Evolutionary conservation across 2,888 invertebrate genomes (phyloP), one percentile per base, ranked within the genome.

Genomic region (Parapristionchus giblindavisi): DNA sequence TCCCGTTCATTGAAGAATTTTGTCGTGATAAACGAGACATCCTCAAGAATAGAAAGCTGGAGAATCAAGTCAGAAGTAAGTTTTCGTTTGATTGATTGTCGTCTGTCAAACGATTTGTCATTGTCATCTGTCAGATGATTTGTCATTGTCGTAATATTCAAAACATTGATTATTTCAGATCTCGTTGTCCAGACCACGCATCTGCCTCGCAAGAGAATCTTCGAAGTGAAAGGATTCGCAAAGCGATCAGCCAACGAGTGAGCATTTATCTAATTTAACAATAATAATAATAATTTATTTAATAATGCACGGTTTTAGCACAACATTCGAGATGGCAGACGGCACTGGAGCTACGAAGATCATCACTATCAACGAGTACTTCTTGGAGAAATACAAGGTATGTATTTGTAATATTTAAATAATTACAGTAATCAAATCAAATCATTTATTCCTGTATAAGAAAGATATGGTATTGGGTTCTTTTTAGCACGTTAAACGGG

Each of bases 181-280:
- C 38, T 77, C 1, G 61, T 71, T 24, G 77, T 71, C n/a, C 43
- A 38, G 27, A 77, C 75, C 17, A 58, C 48, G 1, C 72, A 77
- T 48, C 63, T 65, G 1, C 52, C 61, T 21, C 65, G 72, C 21
- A 65, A 71, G 6, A 48, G 65, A 11, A 61, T 38, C 24, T 48
- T 77, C 70, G n/a, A 40, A 17, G 65, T 77, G 34, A 56, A 51
- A 17, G 75, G 71, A 24, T 24, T 77, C 24, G 24, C 54, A 32
- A 60, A 63, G 21, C 27, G 58, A 8, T 51, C 24, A 6, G 63
- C 56, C 0, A 56, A 56, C 8, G 71, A 77, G 77, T 75, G 14
- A 5, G 68, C 36, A 11, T 68, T 43, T 52, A 11, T 34, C n/a
- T 48, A 34, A 14, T 27, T 6, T 29, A 66, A 2, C n/a, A n/a